Evolutionary conservation across 2,113 vertebrate species (phyloP).

Genomic region (Grammomys surdaster): DNA sequence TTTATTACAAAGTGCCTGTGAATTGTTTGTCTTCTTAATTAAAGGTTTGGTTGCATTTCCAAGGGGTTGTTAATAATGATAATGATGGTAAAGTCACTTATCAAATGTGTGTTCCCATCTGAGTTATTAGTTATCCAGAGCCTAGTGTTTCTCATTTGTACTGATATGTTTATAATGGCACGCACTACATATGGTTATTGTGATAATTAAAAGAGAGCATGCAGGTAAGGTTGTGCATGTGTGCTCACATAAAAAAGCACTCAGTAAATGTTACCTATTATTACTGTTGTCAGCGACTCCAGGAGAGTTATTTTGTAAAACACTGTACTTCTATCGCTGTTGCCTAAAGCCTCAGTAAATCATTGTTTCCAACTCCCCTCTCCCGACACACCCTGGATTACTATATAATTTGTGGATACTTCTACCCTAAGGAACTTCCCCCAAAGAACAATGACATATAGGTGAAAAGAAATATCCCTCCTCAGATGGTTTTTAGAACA

Average conservation of each 20-base stretch:
- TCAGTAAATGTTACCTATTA: constrained; percentile 33
- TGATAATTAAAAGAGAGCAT: constrained; percentile 42
- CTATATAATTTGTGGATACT: constrained; percentile 51
- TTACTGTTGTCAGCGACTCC: constrained; percentile 48
- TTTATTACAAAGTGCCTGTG: constrained; percentile 60
- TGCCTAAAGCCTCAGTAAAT: constrained; percentile 10
- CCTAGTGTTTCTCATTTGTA: constrained; percentile 37
- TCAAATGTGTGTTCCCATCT: neutral
- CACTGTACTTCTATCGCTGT: neutral
- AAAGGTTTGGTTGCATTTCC: constrained; percentile 56
- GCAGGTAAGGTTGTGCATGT: constrained; percentile 22
- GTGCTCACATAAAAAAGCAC: constrained; percentile 1
- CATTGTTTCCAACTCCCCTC: neutral
- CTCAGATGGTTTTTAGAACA: constrained; percentile 58
- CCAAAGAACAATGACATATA: neutral
- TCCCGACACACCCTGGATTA: neutral
- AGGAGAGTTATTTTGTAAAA: constrained; percentile 36
- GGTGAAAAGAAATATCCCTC: constrained; percentile 55
- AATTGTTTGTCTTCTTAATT: constrained; percentile 72
- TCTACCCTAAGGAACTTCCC: constrained; percentile 20
- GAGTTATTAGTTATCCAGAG: constrained; percentile 51
- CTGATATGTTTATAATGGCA: constrained; percentile 36
- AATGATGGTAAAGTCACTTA: constrained; percentile 40
- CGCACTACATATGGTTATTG: neutral
- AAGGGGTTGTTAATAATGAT: constrained; percentile 55